Evolutionary conservation across 1,140 invertebrate genomes (phyloP), one percentile per base, ranked within the genome.

Genomic region (Pachypeltis micranthus): DNA sequence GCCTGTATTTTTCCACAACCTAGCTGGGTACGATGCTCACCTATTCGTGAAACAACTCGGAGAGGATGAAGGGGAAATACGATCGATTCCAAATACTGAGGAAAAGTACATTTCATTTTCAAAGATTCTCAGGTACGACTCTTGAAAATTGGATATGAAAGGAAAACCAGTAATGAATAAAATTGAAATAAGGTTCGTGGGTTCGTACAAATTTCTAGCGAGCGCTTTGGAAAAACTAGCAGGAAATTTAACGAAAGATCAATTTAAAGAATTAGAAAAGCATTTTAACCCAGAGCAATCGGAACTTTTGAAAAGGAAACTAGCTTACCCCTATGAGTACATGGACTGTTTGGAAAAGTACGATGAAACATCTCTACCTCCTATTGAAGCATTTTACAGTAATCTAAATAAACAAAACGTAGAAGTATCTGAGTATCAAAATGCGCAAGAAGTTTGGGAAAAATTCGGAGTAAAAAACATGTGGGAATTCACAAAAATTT

Each of bases 381-480:
- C 63, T 16, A 70, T 71, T 66, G 61, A 71, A 47, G 2, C 19
- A 16, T 67, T 67, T 59, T 74, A 69, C 62, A 75, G 66, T 65
- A 67, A 59, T 34, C 59, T 77, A 58, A 69, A 57, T 19, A 44
- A 71, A 51, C 31, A 58, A n/a, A 23, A 67, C 25, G 71, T 75
- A 55, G 61, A 44, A 26, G 65, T 67, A 21, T 65, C 69, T 26
- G 71, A 78, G 34, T 78, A 77, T 70, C 7, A 63, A 16, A 73
- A 76, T 71, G 76, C 74, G 3, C 27, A 68, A 65, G 70, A 71
- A 4, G 69, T 79, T 25, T 79, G 76, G 76, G 56, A 71, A 24
- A 65, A 29, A 54, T 80, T 80, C 67, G 44, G 67, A 31, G 68
- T 69, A 28, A 44, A 69, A 65, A 69, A 61, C 23, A 58, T 70